Conservation (phyloP, 2,888 invertebrate genomes). For the Atethmia centrago region DNA sequence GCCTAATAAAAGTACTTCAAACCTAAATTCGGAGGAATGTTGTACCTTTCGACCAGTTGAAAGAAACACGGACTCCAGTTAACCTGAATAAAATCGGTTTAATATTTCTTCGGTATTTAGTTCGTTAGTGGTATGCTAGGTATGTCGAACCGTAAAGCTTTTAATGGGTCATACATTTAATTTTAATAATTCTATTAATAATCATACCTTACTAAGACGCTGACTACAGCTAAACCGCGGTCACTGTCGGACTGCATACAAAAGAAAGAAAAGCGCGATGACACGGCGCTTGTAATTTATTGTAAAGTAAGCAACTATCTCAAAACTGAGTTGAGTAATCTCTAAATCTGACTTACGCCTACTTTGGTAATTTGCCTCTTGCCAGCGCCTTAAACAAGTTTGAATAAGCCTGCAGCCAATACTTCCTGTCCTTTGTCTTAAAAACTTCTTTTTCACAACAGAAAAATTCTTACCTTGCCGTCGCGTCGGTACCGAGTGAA, state of each 20-base stretch:
- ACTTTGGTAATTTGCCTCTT: no score
- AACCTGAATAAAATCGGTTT: constrained; percentile 63
- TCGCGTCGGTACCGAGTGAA: constrained; percentile 64
- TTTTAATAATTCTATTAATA: constrained; percentile 32
- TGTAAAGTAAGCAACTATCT: no score
- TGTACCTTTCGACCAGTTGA: constrained; percentile 38
- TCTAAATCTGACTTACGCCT: no score
- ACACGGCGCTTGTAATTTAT: no score
- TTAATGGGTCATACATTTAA: constrained; percentile 52
- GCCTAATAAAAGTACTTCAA: constrained; percentile 51
- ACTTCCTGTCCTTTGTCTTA: constrained; percentile 37
- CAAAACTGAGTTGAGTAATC: no score
- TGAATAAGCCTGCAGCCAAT: constrained; percentile 10
- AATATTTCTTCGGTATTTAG: constrained; percentile 57
- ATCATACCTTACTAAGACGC: constrained; percentile 18
- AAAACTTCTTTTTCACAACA: constrained; percentile 63
- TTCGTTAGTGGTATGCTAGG: constrained; percentile 47
- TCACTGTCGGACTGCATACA: no score
- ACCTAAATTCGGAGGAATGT: constrained; percentile 50
- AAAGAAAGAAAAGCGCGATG: no score
- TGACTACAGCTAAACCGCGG: no score
- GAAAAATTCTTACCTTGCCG: constrained; percentile 69
- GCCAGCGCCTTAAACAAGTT: constrained; percentile 7
- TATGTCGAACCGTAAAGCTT: constrained; percentile 50
- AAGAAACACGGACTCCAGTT: constrained; percentile 49